These are phyloP conservation scores for Oscheius sp. DNA, from an alignment of 2,888 invertebrate genomes.

Conservation along the genomic window DNA sequence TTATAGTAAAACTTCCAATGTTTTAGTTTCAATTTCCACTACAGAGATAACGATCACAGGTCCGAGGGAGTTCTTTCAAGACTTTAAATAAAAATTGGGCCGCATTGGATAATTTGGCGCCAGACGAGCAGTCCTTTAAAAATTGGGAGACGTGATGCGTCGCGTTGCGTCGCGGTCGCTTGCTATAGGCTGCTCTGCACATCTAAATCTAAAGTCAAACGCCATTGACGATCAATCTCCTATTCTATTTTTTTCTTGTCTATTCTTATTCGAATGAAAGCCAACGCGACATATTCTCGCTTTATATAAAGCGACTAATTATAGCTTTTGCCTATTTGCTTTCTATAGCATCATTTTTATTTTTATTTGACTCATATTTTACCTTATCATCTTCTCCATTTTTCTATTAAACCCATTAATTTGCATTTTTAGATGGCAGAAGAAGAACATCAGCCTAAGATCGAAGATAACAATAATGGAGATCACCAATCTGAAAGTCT, in stretches of 20 bases:
- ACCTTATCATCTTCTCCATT: neutral
- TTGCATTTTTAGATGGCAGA: slow-evolving; percentile 27
- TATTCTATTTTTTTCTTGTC: neutral
- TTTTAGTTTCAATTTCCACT: too few relatives aligned
- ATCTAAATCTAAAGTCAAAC: neutral
- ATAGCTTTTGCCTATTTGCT: neutral
- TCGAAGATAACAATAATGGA: neutral
- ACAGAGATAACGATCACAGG: too few relatives aligned
- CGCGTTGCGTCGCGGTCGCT: neutral
- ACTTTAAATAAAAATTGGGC: neutral
- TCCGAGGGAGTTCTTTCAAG: too few relatives aligned
- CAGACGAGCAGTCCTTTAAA: neutral
- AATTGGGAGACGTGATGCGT: neutral
- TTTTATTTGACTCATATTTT: neutral
- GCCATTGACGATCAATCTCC: too few relatives aligned
- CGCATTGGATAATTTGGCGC: neutral
- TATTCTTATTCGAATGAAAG: neutral
- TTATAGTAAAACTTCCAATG: too few relatives aligned
- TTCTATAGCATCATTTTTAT: neutral
- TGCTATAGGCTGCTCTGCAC: neutral
- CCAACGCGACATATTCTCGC: neutral
- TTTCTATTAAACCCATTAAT: neutral
- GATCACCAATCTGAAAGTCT: neutral
- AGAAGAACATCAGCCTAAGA: slow-evolving; percentile 7
- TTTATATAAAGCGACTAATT: neutral